These are phyloP conservation scores for Podotricha telesiphe DNA, from an alignment of 2,888 invertebrate species.

Conservation along the genomic window DNA sequence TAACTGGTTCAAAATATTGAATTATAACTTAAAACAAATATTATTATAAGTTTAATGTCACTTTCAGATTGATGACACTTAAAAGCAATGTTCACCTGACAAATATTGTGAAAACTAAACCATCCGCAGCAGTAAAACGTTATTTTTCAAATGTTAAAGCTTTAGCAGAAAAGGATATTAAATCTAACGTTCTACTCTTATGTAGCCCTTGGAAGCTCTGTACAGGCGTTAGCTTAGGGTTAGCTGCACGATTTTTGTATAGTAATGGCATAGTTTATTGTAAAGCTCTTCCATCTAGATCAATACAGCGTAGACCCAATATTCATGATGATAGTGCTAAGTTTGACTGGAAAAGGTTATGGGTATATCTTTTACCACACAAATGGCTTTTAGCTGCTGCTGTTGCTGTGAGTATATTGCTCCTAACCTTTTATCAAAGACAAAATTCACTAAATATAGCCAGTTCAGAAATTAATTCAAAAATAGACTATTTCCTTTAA, in stretches of 20 bases:
- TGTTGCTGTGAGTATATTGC: constrained; percentile 86
- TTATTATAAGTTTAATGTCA: constrained; percentile 16
- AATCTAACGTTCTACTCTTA: constrained; percentile 57
- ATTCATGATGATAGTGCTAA: constrained; percentile 79
- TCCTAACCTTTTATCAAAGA: background rate
- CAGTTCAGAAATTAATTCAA: background rate
- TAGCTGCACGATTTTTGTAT: constrained; percentile 63
- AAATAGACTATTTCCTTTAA: too few species aligned
- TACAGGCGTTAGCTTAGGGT: constrained; percentile 73
- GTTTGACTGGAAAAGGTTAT: constrained; percentile 92
- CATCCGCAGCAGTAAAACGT: constrained; percentile 59
- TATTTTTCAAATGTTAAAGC: constrained; percentile 62
- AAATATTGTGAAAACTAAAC: constrained; percentile 65
- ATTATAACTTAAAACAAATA: constrained; percentile 3
- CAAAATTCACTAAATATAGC: background rate
- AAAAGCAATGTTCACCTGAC: constrained; percentile 60
- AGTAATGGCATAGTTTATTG: constrained; percentile 86
- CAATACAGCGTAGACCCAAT: constrained; percentile 82
- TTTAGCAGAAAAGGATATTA: constrained; percentile 58
- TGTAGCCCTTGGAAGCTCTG: constrained; percentile 77
- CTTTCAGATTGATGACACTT: constrained; percentile 65
- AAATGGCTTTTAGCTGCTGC: constrained; percentile 90
- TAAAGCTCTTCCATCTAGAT: constrained; percentile 82
- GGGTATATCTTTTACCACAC: constrained; percentile 89
- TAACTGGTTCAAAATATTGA: background rate